Conservation (phyloP, 2,888 invertebrate species). For the Cheilosia vernalis region DNA sequence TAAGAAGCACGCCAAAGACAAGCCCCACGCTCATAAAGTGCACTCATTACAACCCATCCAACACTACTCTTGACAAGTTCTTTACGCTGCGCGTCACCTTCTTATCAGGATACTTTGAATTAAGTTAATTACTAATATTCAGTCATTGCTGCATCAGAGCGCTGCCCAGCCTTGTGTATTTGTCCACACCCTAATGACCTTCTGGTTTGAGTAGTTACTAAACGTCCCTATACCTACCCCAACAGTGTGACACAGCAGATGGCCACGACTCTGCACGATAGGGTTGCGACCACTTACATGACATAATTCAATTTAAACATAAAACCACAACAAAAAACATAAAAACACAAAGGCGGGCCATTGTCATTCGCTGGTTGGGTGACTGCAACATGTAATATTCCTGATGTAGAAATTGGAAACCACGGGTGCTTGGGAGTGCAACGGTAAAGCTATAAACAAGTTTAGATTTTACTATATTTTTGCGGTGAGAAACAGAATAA, state of each 20-base stretch:
- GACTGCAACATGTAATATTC: conserved; percentile 34
- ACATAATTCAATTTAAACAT: conserved; percentile 48
- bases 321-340: conserved; percentile 34
- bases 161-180: conserved; percentile 28
- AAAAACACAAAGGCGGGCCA: conserved; percentile 48
- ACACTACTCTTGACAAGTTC: neutral
- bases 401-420: conserved; percentile 26
- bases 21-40: neutral
- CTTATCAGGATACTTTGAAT: conserved; percentile 34
- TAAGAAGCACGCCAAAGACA: neutral
- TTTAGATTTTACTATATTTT: conserved; percentile 1
- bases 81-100: conserved; percentile 1
- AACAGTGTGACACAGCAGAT: conserved; percentile 41
- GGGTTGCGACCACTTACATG: conserved; percentile 50
- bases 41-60: neutral
- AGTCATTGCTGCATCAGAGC: conserved; percentile 24
- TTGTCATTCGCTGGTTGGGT: conserved; percentile 30
- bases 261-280: conserved; percentile 9
- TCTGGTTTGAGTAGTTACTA: conserved; percentile 15
- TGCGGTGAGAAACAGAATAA: neutral
- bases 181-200: conserved; percentile 57
- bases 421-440: conserved; percentile 42
- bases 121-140: conserved; percentile 38
- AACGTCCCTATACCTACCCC: conserved; percentile 29
- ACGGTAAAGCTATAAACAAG: neutral